phyloP scores from a whole-genome alignment of 2,888 invertebrate species.

The Phlogophora meticulosa region DNA sequence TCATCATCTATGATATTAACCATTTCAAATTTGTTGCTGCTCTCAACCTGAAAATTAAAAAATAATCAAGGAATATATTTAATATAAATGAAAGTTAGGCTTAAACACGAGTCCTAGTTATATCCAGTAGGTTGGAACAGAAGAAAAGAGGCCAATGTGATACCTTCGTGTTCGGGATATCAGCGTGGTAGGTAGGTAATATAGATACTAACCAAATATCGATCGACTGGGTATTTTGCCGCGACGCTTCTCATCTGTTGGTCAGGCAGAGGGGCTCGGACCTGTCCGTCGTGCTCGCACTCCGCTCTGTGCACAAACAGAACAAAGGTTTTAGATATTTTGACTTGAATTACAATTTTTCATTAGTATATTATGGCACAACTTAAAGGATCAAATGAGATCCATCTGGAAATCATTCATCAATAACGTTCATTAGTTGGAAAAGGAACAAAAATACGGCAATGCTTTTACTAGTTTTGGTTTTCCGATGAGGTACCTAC shows the following conservation, averaged over 20 bases:
- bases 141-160: conserved; percentile 15
- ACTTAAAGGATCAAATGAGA: neutral
- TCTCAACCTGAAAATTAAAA: conserved; percentile 80
- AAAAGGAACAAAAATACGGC: neutral
- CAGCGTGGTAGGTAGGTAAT: neutral
- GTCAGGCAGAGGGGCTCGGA: conserved; percentile 88
- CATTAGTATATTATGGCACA: neutral
- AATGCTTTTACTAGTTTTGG: neutral
- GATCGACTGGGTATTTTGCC: conserved; percentile 86
- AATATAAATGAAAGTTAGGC: neutral
- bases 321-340: conserved; percentile 11
- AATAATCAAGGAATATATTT: neutral
- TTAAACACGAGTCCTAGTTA: neutral
- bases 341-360: neutral
- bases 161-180: conserved; percentile 3
- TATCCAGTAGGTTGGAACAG: conserved; percentile 15
- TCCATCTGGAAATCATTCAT: too few species aligned
- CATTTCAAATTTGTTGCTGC: conserved; percentile 87
- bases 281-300: conserved; percentile 79
- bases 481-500: neutral
- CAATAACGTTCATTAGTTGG: neutral
- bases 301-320: conserved; percentile 79
- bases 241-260: conserved; percentile 85
- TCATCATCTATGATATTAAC: conserved; percentile 87
- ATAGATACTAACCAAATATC: conserved; percentile 86